Evolutionary conservation across 2,113 vertebrate species (phyloP).

Genomic region (Columbina picui): DNA sequence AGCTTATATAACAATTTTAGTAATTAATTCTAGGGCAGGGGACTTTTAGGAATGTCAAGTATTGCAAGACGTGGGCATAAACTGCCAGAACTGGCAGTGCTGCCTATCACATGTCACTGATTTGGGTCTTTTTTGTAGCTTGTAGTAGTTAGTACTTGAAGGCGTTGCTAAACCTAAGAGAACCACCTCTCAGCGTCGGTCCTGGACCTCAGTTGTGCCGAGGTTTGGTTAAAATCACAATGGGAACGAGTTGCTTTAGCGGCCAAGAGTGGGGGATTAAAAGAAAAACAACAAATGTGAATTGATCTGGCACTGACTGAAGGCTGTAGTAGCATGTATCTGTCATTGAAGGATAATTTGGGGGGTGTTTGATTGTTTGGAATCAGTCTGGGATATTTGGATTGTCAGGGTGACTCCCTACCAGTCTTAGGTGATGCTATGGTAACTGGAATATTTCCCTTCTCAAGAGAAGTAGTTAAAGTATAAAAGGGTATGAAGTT

Average conservation of each 20-base stretch:
- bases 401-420: background rate
- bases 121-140: background rate
- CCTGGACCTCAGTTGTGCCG: background rate
- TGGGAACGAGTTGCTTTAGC: background rate
- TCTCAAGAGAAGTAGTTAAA: background rate
- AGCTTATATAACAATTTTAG: background rate
- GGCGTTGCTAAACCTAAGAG: background rate
- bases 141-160: background rate
- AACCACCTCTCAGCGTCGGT: background rate
- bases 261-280: background rate
- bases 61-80: background rate
- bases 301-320: background rate
- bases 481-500: background rate
- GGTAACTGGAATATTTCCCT: fast-evolving
- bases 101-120: background rate
- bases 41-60: background rate
- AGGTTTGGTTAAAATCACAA: background rate
- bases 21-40: background rate
- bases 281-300: background rate
- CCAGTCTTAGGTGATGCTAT: background rate
- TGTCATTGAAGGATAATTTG: background rate
- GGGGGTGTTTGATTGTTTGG: background rate
- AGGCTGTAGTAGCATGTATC: background rate
- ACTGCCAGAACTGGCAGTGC: slow-evolving; percentile 1
- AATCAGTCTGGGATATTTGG: background rate